Evolutionary conservation across 2,888 invertebrate genomes (phyloP).

Genomic region (Troides helena): DNA sequence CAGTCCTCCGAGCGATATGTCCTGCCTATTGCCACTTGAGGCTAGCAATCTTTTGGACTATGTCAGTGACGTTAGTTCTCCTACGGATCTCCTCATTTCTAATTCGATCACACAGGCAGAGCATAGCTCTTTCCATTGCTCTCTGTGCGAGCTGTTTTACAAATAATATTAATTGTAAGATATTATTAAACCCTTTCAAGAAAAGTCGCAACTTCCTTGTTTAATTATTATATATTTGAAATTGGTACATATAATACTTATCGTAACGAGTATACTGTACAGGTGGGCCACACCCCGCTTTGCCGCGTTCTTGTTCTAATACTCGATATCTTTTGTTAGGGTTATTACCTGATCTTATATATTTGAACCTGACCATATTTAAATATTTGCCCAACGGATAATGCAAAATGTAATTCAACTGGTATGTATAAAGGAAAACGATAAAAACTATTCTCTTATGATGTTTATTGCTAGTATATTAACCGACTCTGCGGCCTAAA

Average conservation of each 20-base stretch:
- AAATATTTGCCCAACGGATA: neutral
- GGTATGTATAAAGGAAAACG: neutral
- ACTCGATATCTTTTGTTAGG: slow-evolving; percentile 37
- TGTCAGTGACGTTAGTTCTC: no score
- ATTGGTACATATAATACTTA: slow-evolving; percentile 37
- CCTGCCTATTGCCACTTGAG: no score
- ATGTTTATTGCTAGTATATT: neutral
- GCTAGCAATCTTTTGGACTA: no score
- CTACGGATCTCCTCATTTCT: no score
- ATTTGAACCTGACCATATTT: neutral
- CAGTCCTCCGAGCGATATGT: no score
- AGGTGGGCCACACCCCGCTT: slow-evolving; percentile 46
- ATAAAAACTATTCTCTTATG: neutral
- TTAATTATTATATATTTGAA: slow-evolving; percentile 32
- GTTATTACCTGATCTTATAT: slow-evolving; percentile 1
- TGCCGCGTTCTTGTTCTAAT: slow-evolving; percentile 48
- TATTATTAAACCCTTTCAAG: neutral
- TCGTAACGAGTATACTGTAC: slow-evolving; percentile 41
- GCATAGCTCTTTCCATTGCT: no score
- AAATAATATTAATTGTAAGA: neutral
- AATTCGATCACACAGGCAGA: no score
- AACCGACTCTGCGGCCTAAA: neutral
- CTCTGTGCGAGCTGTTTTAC: neutral
- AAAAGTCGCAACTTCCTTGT: neutral
- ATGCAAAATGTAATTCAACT: neutral